Conservation (phyloP, 2,797 vertebrate species). For the Parotocinclus haroldoi region DNA sequence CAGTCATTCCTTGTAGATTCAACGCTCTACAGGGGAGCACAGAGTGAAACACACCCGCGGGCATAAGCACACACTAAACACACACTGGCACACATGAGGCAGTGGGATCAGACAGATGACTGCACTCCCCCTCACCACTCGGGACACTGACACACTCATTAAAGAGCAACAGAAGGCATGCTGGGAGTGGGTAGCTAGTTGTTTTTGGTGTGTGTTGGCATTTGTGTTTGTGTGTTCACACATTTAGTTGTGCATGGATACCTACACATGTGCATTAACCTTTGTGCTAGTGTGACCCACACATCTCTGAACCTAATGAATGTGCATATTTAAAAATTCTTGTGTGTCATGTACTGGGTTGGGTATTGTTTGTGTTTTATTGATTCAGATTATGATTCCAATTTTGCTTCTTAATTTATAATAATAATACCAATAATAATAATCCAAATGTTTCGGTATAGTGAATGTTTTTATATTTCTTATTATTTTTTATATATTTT, state of each 20-base stretch:
- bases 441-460: no score
- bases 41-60: conserved; percentile 30
- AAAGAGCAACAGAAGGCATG: conserved; percentile 48
- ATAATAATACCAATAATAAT: no score
- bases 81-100: conserved; percentile 36
- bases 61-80: conserved; percentile 25
- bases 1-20: conserved; percentile 40
- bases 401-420: no score
- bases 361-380: no score
- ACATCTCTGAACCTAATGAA: neutral
- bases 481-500: no score
- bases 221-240: conserved; percentile 32
- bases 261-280: conserved; percentile 31
- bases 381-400: no score
- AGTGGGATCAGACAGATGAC: conserved; percentile 53
- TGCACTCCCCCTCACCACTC: conserved; percentile 52
- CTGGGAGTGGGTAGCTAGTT: conserved; percentile 31
- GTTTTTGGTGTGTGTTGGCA: conserved; percentile 12
- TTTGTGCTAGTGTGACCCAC: conserved; percentile 35
- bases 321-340: neutral
- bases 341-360: conserved; percentile 10
- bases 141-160: conserved; percentile 51
- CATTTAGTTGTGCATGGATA: conserved; percentile 27
- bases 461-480: no score
- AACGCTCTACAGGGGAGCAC: conserved; percentile 36